Evolutionary conservation across 2,797 vertebrate species (phyloP).

Genomic region (Limnodromus scolopaceus): DNA sequence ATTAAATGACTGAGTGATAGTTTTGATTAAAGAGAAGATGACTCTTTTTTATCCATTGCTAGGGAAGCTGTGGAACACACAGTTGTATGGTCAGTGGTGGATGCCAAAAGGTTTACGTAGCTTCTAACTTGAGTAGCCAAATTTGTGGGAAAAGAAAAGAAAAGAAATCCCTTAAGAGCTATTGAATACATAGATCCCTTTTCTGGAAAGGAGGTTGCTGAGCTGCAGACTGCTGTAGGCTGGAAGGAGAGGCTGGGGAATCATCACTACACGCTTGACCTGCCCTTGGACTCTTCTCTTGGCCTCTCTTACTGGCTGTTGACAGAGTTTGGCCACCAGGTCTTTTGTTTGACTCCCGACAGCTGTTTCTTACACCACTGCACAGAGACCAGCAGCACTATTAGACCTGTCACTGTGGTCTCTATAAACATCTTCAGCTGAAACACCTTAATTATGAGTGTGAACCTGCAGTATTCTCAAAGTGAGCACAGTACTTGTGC

Average conservation of each 20-base stretch:
- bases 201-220: constrained; percentile 54
- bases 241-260: constrained; percentile 14
- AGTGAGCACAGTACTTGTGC: not conserved
- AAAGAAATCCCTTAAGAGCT: not conserved
- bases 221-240: constrained; percentile 26
- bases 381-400: not conserved
- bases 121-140: constrained; percentile 8
- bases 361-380: not conserved
- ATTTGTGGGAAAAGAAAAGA: not conserved
- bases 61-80: not conserved
- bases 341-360: not conserved
- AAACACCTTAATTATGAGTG: not conserved
- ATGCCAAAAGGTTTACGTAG: constrained; percentile 13
- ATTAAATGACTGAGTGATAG: not conserved
- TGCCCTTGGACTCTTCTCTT: constrained; percentile 31
- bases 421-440: not conserved
- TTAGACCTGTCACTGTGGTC: not conserved
- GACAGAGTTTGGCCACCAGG: constrained; percentile 33
- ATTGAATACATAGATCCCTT: not conserved
- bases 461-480: not conserved
- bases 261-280: constrained; percentile 14
- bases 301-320: constrained; percentile 25
- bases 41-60: not conserved
- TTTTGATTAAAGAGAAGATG: not conserved
- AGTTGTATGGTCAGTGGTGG: not conserved